Evolutionary conservation across 2,888 invertebrate genomes (phyloP), one percentile per base, ranked within the genome.

Genomic region (Eilema sororculum): DNA sequence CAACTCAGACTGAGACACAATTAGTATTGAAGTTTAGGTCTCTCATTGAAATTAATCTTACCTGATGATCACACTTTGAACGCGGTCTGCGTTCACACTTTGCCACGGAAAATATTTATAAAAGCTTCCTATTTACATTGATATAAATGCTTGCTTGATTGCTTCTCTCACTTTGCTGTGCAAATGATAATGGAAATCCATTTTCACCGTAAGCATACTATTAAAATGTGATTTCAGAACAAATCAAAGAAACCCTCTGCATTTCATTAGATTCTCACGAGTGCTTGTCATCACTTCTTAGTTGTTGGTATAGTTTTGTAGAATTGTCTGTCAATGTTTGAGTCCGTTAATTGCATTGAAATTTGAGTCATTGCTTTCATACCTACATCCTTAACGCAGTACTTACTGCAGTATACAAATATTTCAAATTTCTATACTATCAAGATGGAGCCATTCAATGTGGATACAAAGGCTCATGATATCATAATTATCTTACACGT

Each of bases 1-100:
- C 63, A 22, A 64, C 22, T 41, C 46, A 28, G 68, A 65, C 63
- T 68, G 16, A 20, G 37, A 41, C 4, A 41, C 37, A 62, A 62
- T 62, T 62, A 41, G 10, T 25, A 41, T 41, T 24, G 9, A 52
- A n/a, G n/a, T 52, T 56, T 13, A 24, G 56, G 22, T 16, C 28
- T 57, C 52, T 20, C 9, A 41, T n/a, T 60, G 30, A 59, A 28
- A 28, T 59, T 59, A 25, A 5, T 20, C 59, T 59, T 41, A 16
- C 10, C 61, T 3, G 37, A 61, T 2, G 57, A 13, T 46, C 20
- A 20, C 46, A 20, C 46, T 46, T 37, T 12, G 33, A 37, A 37
- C 33, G 33, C 33, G 12, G 12, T 37, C 33, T 37, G 33, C 5
- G 25, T 28, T 52, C 9, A 52, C n/a, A 52, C n/a, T n/a, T 30